These are phyloP conservation scores for Phyto melanocephala DNA, from an alignment of 2,888 invertebrate species.

Conservation along the genomic window DNA sequence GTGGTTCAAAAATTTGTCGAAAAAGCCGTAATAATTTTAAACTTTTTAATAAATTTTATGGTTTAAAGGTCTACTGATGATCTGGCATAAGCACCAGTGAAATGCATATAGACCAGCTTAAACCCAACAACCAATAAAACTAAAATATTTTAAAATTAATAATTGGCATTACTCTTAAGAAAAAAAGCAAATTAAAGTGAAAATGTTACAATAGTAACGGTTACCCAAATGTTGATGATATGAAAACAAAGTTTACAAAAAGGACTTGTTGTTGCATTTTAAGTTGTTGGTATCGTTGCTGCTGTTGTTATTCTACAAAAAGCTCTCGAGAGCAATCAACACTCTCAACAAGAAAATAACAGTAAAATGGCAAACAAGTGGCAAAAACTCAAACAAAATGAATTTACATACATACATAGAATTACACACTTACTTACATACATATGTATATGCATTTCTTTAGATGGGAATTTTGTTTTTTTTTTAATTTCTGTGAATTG, in stretches of 20 bases:
- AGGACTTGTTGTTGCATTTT: not conserved
- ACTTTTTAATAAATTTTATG: no score
- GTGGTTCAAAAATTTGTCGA: no score
- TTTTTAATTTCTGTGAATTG: no score
- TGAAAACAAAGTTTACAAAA: not conserved
- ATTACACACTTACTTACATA: not conserved
- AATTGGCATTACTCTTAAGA: no score
- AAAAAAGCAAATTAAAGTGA: no score
- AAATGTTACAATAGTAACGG: not conserved
- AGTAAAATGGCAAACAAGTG: conserved; percentile 62
- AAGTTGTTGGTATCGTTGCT: not conserved
- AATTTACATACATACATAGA: not conserved
- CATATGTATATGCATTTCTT: not conserved
- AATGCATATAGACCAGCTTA: no score
- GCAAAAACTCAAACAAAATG: conserved; percentile 28
- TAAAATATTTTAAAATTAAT: no score
- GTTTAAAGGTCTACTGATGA: no score
- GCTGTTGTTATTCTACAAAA: conserved; percentile 27
- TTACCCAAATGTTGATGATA: not conserved
- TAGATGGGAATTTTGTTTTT: not conserved
- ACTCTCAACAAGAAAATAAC: conserved; percentile 43
- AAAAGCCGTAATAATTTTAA: no score
- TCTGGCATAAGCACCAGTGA: no score
- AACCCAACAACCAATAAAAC: no score
- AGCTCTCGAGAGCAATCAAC: conserved; percentile 56